Conservation (phyloP, 2,113 vertebrate species). For the Sorex fumeus region DNA sequence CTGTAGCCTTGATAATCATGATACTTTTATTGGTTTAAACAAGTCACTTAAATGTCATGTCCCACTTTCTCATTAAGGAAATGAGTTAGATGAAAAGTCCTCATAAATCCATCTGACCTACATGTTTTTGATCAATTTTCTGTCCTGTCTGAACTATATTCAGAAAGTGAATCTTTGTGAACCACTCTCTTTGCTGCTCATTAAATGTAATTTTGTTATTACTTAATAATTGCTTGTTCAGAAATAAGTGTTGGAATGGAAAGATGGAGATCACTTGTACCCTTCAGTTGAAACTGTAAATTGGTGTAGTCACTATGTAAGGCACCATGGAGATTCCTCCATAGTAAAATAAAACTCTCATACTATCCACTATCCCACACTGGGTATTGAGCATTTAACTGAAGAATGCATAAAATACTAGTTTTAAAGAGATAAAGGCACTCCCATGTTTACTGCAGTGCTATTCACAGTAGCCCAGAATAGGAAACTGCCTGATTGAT, state of each 20-base stretch:
- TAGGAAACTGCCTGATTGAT: background rate
- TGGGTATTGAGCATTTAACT: background rate
- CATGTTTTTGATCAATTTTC: background rate
- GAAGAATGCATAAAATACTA: background rate
- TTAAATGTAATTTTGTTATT: background rate
- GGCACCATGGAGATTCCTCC: background rate
- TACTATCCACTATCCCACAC: background rate
- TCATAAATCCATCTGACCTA: background rate
- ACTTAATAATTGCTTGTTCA: background rate
- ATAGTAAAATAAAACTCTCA: background rate
- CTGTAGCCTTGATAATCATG: background rate
- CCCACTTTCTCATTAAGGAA: background rate
- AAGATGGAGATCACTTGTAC: background rate
- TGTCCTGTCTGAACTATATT: background rate
- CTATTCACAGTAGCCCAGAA: background rate
- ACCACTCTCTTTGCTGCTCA: background rate
- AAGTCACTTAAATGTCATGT: background rate
- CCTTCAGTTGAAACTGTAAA: background rate
- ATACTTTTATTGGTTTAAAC: background rate
- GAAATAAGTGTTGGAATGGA: background rate
- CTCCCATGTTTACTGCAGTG: background rate
- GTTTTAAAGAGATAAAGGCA: background rate
- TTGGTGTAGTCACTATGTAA: background rate
- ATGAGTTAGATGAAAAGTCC: background rate
- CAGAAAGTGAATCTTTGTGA: too few species aligned